Evolutionary conservation across 1,140 invertebrate species (phyloP).

Genomic region (Lordiphosa mommai): DNA sequence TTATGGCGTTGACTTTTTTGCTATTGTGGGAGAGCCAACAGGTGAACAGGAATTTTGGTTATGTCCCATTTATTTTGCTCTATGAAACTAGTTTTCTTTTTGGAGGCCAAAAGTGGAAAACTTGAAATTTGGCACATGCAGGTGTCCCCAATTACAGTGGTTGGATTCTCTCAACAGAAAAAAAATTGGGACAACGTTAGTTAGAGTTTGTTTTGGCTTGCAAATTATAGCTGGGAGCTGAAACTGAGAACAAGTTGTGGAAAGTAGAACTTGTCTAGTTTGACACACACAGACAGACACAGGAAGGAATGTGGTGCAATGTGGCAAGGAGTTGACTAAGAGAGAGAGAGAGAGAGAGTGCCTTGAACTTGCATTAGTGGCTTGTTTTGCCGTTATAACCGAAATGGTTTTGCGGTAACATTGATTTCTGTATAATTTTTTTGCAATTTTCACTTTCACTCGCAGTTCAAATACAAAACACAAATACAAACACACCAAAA

Average conservation of each 20-base stretch:
- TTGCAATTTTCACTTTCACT: slow-evolving; percentile 75
- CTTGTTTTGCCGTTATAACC: slow-evolving; percentile 33
- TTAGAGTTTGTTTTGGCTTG: slow-evolving; percentile 49
- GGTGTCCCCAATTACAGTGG: slow-evolving; percentile 69
- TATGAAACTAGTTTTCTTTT: slow-evolving; percentile 49
- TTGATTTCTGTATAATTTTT: slow-evolving; percentile 68
- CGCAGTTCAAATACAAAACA: slow-evolving; percentile 41
- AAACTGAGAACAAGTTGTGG: slow-evolving; percentile 49
- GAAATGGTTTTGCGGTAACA: slow-evolving; percentile 47
- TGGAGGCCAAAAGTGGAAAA: slow-evolving; percentile 36
- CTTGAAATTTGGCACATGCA: slow-evolving; percentile 69
- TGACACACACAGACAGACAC: slow-evolving; percentile 20
- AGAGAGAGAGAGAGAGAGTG: slow-evolving; percentile 4
- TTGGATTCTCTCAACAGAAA: slow-evolving; percentile 22
- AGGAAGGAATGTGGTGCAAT: slow-evolving; percentile 36
- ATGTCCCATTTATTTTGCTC: not conserved
- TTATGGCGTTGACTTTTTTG: slow-evolving; percentile 57
- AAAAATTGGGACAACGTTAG: slow-evolving; percentile 64
- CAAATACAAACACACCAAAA: slow-evolving; percentile 33
- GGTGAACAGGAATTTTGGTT: slow-evolving; percentile 10
- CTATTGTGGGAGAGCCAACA: slow-evolving; percentile 37
- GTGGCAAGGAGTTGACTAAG: slow-evolving; percentile 1
- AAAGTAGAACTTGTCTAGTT: slow-evolving; percentile 69
- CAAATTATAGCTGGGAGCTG: slow-evolving; percentile 52
- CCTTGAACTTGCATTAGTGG: slow-evolving; percentile 58